These are phyloP conservation scores for Chironomus tepperi DNA, from an alignment of 1,140 invertebrate species.

Conservation along the genomic window DNA sequence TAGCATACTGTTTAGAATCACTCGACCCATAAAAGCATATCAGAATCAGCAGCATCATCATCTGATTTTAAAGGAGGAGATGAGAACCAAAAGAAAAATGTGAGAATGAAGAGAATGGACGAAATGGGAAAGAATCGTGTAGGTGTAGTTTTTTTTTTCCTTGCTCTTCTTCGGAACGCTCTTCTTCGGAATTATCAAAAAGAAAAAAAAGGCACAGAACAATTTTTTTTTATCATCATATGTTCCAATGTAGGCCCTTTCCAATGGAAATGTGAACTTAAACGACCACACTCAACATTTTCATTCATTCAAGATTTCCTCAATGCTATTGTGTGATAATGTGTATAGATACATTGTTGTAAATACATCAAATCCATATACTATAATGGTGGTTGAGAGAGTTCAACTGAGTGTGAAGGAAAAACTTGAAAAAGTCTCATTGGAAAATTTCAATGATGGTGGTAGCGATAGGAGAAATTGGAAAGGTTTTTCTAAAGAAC, in stretches of 20 bases:
- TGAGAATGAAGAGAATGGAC: too few relatives aligned
- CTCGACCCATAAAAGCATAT: too few relatives aligned
- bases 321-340: neutral
- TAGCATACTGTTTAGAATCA: too few relatives aligned
- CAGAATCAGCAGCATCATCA: too few relatives aligned
- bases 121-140: neutral
- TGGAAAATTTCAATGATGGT: neutral
- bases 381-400: neutral
- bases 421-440: neutral
- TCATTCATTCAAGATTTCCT: constrained; percentile 13
- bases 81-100: too few relatives aligned
- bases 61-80: too few relatives aligned
- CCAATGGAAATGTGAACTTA: neutral
- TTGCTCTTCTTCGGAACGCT: too few relatives aligned
- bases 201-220: too few relatives aligned
- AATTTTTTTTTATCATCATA: neutral
- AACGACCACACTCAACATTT: constrained; percentile 4
- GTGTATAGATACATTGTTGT: neutral
- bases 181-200: too few relatives aligned
- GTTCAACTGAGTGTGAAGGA: neutral
- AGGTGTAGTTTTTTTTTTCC: neutral
- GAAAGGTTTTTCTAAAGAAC: neutral
- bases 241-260: neutral
- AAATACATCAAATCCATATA: neutral
- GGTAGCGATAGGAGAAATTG: neutral